A percentile compares a stretch with the other conserved stretches of the same genome.
phyloP scores from a whole-genome alignment of 2,113 vertebrate genomes.

The Clinocottus analis region DNA sequence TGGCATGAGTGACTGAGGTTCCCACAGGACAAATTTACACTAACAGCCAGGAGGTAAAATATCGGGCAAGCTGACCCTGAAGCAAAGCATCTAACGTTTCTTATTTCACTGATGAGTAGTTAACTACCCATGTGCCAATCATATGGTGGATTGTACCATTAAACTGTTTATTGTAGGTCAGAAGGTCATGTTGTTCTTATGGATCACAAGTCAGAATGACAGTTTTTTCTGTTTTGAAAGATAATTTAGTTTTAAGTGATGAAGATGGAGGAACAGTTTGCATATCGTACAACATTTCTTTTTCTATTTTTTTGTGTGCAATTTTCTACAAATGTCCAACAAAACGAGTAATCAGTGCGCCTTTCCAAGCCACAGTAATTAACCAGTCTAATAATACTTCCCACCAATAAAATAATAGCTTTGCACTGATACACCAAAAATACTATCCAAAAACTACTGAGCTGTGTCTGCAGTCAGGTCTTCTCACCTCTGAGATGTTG shows the following conservation, averaged over 20 bases:
- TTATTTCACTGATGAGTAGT: conserved; percentile 61
- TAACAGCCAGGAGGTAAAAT: neutral
- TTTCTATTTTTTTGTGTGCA: neutral
- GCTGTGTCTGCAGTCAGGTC: neutral
- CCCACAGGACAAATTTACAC: conserved; percentile 23
- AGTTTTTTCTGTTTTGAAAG: conserved; percentile 4
- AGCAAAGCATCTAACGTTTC: conserved; percentile 5
- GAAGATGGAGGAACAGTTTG: neutral
- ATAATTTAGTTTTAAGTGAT: neutral
- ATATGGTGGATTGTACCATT: neutral
- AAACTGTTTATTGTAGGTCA: conserved; percentile 16
- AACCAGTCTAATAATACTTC: neutral
- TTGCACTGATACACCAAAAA: neutral
- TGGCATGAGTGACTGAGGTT: conserved; percentile 5
- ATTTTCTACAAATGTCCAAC: too few relatives aligned
- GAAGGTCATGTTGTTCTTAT: neutral
- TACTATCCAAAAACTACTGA: neutral
- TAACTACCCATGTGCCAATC: conserved; percentile 19
- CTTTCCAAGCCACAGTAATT: too few relatives aligned
- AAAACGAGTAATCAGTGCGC: too few relatives aligned
- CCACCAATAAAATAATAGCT: neutral
- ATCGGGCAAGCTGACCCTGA: conserved; percentile 1
- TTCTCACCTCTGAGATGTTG: conserved; percentile 84
- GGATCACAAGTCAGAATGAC: neutral
- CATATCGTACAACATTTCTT: neutral